Conservation (phyloP, 1,140 invertebrate species). For the Papilio polytes region DNA sequence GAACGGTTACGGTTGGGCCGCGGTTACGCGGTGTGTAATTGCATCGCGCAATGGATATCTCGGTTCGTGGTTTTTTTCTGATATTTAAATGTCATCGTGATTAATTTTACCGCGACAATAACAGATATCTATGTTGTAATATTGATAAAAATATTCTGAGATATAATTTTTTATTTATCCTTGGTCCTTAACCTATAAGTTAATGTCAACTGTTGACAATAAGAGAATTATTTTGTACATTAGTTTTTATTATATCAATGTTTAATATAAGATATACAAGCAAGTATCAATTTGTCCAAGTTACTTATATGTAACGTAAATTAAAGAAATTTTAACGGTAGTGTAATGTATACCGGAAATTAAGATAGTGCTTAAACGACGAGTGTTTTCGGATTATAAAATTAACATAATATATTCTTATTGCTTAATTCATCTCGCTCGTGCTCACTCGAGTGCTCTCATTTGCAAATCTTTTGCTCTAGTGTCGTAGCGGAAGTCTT, state of each 20-base stretch:
- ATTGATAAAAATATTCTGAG: neutral
- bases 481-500: constrained; percentile 14
- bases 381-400: constrained; percentile 16
- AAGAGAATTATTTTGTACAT: no score
- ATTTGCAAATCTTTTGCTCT: constrained; percentile 26
- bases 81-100: constrained; percentile 37
- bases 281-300: neutral
- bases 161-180: neutral
- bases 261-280: no score
- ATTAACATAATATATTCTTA: constrained; percentile 23
- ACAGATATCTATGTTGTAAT: constrained; percentile 3
- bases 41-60: constrained; percentile 32
- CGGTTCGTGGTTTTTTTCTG: constrained; percentile 19
- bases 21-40: constrained; percentile 38
- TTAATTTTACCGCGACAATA: constrained; percentile 23
- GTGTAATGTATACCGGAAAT: constrained; percentile 17
- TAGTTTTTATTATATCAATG: no score
- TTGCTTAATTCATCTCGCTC: constrained; percentile 8
- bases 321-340: neutral
- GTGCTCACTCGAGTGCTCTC: neutral
- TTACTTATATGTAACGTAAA: neutral
- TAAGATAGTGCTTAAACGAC: neutral
- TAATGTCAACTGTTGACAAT: no score
- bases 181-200: neutral
- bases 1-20: constrained; percentile 23